phyloP scores from a whole-genome alignment of 2,888 invertebrate genomes.

The Hipparchia semele region DNA sequence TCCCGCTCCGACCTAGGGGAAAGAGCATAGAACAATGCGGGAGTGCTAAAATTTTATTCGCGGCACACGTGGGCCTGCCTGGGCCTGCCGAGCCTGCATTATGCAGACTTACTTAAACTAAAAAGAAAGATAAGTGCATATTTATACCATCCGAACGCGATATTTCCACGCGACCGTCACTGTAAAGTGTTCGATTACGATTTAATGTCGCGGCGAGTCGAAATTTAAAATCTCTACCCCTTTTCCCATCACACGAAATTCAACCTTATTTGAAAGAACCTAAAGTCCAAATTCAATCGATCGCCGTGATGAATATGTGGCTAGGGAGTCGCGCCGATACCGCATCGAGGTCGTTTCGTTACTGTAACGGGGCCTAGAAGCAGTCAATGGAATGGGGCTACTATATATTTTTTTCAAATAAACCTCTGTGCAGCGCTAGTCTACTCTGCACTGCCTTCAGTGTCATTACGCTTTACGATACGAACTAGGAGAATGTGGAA shows the following conservation, averaged over 20 bases:
- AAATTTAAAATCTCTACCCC: constrained; percentile 61
- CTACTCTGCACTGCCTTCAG: constrained; percentile 39
- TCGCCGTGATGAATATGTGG: constrained; percentile 41
- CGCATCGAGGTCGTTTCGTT: constrained; percentile 64
- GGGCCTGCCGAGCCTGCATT: constrained; percentile 70
- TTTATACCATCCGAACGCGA: constrained; percentile 78
- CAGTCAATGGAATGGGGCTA: constrained; percentile 48
- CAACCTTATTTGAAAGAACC: not conserved
- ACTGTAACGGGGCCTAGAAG: constrained; percentile 59
- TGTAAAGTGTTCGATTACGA: constrained; percentile 82
- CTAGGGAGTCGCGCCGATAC: constrained; percentile 48
- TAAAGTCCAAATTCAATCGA: constrained; percentile 9
- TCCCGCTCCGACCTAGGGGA: constrained; percentile 61
- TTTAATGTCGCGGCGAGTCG: constrained; percentile 74
- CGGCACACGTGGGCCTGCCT: constrained; percentile 73
- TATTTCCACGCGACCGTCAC: constrained; percentile 77
- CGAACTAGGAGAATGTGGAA: constrained; percentile 17
- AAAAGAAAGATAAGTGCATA: constrained; percentile 82
- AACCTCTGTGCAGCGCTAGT: constrained; percentile 38
- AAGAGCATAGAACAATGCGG: constrained; percentile 71
- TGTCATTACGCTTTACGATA: constrained; percentile 41
- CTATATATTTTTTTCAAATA: constrained; percentile 41
- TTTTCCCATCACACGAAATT: constrained; percentile 15
- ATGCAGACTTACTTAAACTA: constrained; percentile 79
- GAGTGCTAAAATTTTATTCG: constrained; percentile 81